A percentile compares a stretch with the other conserved stretches of the same genome.
Evolutionary conservation across 23 tunicate genomes (phyloP).

Genomic region (Ascidia mentula): DNA sequence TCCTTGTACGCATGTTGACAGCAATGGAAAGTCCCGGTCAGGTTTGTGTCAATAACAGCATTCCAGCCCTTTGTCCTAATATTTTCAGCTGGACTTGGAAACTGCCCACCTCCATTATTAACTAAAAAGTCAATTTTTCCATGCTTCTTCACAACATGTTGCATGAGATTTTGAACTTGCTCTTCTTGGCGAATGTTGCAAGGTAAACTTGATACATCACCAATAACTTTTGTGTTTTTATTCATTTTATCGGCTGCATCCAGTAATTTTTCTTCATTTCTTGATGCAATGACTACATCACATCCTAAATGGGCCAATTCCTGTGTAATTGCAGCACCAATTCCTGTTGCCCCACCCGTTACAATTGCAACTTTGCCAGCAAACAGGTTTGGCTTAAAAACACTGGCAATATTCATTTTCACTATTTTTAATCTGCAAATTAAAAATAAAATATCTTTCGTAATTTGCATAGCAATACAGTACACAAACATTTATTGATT

Average conservation of each 20-base stretch:
- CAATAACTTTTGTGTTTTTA: conserved; percentile 32
- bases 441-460: too few species aligned
- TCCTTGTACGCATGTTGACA: conserved; percentile 71
- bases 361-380: conserved; percentile 79
- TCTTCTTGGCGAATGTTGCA: conserved; percentile 90
- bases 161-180: conserved; percentile 58
- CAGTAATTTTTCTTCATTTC: conserved; percentile 54
- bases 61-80: conserved; percentile 82
- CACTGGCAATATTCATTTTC: conserved; percentile 37
- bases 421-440: too few species aligned
- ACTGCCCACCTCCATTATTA: conserved; percentile 98
- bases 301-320: conserved; percentile 90
- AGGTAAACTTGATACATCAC: conserved; percentile 40
- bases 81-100: conserved; percentile 68
- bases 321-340: conserved; percentile 81
- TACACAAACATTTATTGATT: too few species aligned
- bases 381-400: conserved; percentile 66
- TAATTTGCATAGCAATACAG: too few species aligned
- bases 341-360: conserved; percentile 98
- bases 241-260: conserved; percentile 57
- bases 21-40: conserved; percentile 91
- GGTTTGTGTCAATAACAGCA: conserved; percentile 96
- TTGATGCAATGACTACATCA: conserved; percentile 91
- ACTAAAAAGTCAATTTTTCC: conserved; percentile 85
- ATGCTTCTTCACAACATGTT: conserved; percentile 49